A percentile compares a stretch with the other conserved stretches of the same genome.
These are phyloP conservation scores for Oryzias melastigma DNA, from an alignment of 2,113 vertebrate species.

Conservation along the genomic window DNA sequence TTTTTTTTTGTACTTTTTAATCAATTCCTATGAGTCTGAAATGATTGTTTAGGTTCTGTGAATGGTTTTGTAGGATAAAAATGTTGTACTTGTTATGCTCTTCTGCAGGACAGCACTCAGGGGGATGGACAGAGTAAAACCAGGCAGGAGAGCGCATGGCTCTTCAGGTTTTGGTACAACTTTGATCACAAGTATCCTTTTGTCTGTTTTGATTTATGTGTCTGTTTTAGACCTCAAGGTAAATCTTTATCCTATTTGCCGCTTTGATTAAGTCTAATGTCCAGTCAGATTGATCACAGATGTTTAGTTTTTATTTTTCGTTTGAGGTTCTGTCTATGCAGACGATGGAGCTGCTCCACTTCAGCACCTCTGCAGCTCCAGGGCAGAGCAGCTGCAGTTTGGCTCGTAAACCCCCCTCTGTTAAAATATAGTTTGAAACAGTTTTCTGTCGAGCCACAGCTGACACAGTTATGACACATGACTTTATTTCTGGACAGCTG, in stretches of 20 bases:
- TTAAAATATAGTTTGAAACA: conserved; percentile 5
- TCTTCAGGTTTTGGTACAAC: conserved; percentile 96
- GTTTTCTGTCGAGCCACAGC: conserved; percentile 1
- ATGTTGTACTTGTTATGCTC: conserved; percentile 13
- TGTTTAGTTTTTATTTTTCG: background rate
- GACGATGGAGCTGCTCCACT: too few relatives aligned
- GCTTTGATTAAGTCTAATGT: background rate
- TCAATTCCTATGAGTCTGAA: too few relatives aligned
- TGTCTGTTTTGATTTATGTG: background rate
- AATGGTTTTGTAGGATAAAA: too few relatives aligned
- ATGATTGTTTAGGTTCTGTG: too few relatives aligned
- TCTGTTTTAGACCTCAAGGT: background rate
- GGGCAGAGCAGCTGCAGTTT: conserved; percentile 29
- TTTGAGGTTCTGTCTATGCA: background rate
- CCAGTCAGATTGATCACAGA: background rate
- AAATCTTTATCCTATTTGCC: background rate
- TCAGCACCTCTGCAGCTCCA: conserved; percentile 25
- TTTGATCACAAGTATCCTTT: conserved; percentile 99
- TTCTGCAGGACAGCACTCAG: conserved; percentile 69
- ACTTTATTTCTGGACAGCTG: conserved; percentile 5
- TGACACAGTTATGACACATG: conserved; percentile 4
- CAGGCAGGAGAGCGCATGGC: conserved; percentile 96
- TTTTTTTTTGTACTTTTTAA: too few relatives aligned
- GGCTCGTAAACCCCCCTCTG: conserved; percentile 22
- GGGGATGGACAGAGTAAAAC: conserved; percentile 84